These are phyloP conservation scores for Ptychochromis oligacanthus DNA, from an alignment of 2,113 vertebrate genomes.

Conservation along the genomic window DNA sequence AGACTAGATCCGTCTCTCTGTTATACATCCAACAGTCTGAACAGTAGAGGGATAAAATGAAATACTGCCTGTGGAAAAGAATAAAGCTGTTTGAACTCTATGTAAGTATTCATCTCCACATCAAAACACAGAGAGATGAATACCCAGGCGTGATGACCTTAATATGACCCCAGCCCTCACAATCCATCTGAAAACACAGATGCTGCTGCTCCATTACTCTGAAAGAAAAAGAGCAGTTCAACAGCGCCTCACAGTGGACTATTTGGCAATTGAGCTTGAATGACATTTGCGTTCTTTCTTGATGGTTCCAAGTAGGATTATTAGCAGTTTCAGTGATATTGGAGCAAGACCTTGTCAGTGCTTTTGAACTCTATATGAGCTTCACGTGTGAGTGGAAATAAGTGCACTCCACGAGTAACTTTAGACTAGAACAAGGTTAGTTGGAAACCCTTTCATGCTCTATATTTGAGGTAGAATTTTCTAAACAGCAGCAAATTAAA, in stretches of 20 bases:
- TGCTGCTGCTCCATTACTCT: background rate
- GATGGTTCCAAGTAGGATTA: background rate
- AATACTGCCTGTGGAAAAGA: background rate
- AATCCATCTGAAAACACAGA: background rate
- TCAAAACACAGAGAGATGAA: conserved; percentile 36
- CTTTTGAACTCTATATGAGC: too few relatives aligned
- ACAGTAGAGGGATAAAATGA: background rate
- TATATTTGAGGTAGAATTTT: background rate
- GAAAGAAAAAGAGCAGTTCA: background rate
- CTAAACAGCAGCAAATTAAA: too few relatives aligned
- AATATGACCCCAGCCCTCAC: conserved; percentile 5
- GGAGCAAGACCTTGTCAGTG: background rate
- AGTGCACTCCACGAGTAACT: background rate
- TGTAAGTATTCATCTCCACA: conserved; percentile 19
- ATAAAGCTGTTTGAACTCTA: conserved; percentile 3
- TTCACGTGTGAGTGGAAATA: background rate
- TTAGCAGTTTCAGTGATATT: accelerated
- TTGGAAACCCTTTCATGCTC: background rate
- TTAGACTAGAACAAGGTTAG: too few relatives aligned
- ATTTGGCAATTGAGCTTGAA: background rate
- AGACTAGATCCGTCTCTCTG: background rate
- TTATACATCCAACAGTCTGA: background rate
- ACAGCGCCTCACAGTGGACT: conserved; percentile 40
- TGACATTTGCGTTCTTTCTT: background rate
- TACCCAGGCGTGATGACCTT: background rate